A percentile compares a stretch with the other conserved stretches of the same genome.
These are phyloP conservation scores for Pipistrellus kuhlii DNA, from an alignment of 2,797 vertebrate genomes.

Conservation along the genomic window DNA sequence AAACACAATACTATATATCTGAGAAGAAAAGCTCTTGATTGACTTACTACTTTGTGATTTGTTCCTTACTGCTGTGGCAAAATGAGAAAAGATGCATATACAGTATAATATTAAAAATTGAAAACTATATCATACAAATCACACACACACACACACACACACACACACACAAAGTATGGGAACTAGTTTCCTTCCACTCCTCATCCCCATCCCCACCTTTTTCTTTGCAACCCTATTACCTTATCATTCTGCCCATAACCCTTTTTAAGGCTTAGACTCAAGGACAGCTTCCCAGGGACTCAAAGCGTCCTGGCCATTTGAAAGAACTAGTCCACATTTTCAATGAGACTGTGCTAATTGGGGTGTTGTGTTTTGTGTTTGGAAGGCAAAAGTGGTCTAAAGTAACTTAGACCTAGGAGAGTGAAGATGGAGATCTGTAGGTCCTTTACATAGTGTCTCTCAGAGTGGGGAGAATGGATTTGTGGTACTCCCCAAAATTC, in stretches of 20 bases:
- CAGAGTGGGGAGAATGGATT: not conserved
- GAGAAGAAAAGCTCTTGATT: not conserved
- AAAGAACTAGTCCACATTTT: not conserved
- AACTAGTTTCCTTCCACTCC: not conserved
- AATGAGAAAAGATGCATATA: not conserved
- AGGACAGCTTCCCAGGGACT: not conserved
- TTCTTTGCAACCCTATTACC: not conserved
- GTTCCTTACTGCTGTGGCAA: not conserved
- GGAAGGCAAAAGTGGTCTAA: not conserved
- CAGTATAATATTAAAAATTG: not conserved
- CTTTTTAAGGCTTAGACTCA: not conserved
- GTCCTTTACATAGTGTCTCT: not conserved
- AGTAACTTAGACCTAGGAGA: not conserved
- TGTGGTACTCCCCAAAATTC: not conserved
- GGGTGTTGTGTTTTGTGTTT: not conserved
- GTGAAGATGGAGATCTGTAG: not conserved
- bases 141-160: not conserved
- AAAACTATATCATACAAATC: not conserved
- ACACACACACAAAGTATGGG: not conserved
- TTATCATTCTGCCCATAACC: not conserved
- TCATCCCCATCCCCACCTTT: not conserved
- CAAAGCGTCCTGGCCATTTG: not conserved
- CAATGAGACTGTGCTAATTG: not conserved
- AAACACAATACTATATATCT: not conserved
- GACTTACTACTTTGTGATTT: not conserved